Evolutionary conservation across 2,113 vertebrate species (phyloP).

Genomic region (Candoia aspera): DNA sequence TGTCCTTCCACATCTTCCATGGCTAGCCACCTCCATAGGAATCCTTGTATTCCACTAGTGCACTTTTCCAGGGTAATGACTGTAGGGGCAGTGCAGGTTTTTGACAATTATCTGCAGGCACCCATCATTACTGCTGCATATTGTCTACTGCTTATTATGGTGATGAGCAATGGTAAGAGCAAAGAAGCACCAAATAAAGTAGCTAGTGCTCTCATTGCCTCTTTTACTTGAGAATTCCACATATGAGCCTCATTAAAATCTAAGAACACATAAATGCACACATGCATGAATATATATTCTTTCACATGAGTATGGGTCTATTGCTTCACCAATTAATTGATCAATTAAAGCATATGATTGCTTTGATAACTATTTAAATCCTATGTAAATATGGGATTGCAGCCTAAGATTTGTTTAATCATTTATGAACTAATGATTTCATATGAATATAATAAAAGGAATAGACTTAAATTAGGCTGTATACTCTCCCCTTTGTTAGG

Average conservation of each 20-base stretch:
- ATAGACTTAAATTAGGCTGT: not conserved
- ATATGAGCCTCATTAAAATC: not conserved
- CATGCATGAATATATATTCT: not conserved
- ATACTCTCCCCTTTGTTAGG: not conserved
- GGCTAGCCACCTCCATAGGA: not conserved
- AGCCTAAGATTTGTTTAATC: not conserved
- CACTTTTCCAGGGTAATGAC: not conserved
- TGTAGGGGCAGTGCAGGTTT: not conserved
- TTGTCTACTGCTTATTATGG: not conserved
- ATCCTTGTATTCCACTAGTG: not conserved
- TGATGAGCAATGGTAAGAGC: not conserved
- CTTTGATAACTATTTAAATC: not conserved
- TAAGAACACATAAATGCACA: not conserved
- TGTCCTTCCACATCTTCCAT: not conserved
- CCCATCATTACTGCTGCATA: not conserved
- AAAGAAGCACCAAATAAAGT: not conserved
- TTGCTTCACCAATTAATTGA: not conserved
- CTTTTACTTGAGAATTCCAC: not conserved
- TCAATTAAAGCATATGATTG: not conserved
- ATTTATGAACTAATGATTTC: not conserved
- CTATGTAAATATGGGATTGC: not conserved
- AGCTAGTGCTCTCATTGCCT: not conserved
- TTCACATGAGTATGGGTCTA: not conserved
- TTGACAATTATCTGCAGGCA: not conserved
- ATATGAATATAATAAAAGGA: not conserved